Base-by-base conservation (phyloP, 1,140 invertebrate species). In the Riptortus pedestris region DNA sequence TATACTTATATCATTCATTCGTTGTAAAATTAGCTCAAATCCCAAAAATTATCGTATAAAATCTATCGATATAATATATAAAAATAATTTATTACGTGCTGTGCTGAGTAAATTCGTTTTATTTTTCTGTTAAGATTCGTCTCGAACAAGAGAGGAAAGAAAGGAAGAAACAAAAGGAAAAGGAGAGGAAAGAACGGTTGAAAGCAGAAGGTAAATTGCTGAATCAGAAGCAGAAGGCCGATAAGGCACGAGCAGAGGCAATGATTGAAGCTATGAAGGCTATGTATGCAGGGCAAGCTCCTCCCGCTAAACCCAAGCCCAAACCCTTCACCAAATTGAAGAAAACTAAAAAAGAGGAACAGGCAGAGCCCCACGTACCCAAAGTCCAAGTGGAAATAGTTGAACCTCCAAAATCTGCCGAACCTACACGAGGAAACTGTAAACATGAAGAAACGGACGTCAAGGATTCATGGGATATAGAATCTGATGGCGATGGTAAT, bases 161-260 rank as follows among this genome's bases (percentile, higher is more conserved):
- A 70, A 85, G 82, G 67, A 93, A 93, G 72, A 98, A 97, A 72
- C 83, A 91, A 70, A 95, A 94, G 72, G 93, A 97, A 78, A 96
- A 96, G 70, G 93, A 96, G 72, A 83, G 87, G 64, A 93, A 90
- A 75, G 91, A 95, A 73, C 81, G 90, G 71, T 75, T 96, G 38
- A 97, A 96, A 74, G 90, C 89, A 24, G 93, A 98, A 79, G 95
- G 96, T 1, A 97, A 95, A 78, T 77, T 95, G 24, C 74, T 98
- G 31, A 95, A 93, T 4, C 82, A 88, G 0, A 95, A 95, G 75
- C 93, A 98, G 72, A 93, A 91, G 72, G 87, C 91, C 68, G 91
- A 93, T 68, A 81, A 87, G 66, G 88, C 89, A 1, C 79, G 91
- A 68, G 89, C 91, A 1, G 86, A 93, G 74, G 88, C 88, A 43